phyloP scores from a whole-genome alignment of 2,888 invertebrate genomes.

The Galeopsomyia nigrocyanea region DNA sequence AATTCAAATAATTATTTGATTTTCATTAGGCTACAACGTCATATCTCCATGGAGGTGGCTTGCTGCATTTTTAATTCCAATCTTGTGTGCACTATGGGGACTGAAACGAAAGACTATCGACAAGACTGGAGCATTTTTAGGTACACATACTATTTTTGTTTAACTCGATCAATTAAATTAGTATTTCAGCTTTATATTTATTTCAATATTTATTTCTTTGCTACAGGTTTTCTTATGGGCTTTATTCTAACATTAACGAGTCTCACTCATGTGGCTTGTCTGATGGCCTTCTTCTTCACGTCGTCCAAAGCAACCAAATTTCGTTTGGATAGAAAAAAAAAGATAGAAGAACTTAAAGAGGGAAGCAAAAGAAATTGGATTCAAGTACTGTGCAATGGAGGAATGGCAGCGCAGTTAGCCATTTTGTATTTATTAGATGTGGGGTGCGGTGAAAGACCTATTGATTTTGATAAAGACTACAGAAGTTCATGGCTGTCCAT shows the following conservation, averaged over 20 bases:
- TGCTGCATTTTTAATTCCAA: slow-evolving; percentile 75
- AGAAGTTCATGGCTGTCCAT: slow-evolving; percentile 87
- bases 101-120: slow-evolving; percentile 78
- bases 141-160: slow-evolving; percentile 62
- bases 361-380: slow-evolving; percentile 91
- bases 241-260: slow-evolving; percentile 84
- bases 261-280: slow-evolving; percentile 80
- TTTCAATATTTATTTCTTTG: slow-evolving; percentile 22
- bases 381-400: slow-evolving; percentile 90
- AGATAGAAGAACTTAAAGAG: slow-evolving; percentile 86
- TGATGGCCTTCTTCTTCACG: slow-evolving; percentile 83
- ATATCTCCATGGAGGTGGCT: slow-evolving; percentile 79
- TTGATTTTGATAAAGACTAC: slow-evolving; percentile 83
- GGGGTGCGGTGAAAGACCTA: slow-evolving; percentile 82
- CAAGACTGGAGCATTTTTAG: slow-evolving; percentile 78
- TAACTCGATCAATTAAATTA: slow-evolving; percentile 21
- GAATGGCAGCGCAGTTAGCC: slow-evolving; percentile 86
- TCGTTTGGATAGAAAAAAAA: slow-evolving; percentile 76
- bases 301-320: slow-evolving; percentile 88
- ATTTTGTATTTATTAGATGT: slow-evolving; percentile 84
- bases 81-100: slow-evolving; percentile 78
- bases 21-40: slow-evolving; percentile 71
- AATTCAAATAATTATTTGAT: neutral
- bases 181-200: neutral
- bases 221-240: slow-evolving; percentile 78